phyloP scores from a whole-genome alignment of 2,113 vertebrate species.

The Carassius carassius region DNA sequence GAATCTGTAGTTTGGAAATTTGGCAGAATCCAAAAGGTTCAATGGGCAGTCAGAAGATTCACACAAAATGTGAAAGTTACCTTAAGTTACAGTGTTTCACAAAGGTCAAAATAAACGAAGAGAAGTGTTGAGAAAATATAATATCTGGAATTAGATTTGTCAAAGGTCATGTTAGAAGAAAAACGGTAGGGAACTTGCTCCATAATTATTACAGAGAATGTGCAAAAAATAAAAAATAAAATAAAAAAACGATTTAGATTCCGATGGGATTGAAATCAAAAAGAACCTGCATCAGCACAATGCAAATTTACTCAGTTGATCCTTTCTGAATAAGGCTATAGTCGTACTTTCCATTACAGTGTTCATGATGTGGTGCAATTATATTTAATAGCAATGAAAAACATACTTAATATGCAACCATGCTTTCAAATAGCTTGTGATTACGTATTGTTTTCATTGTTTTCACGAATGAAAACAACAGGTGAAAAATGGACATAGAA shows the following conservation, averaged over 20 bases:
- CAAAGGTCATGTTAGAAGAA: neutral
- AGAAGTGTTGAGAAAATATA: neutral
- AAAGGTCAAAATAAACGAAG: no score
- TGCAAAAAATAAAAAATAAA: neutral
- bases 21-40: no score
- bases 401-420: neutral
- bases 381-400: slow-evolving; percentile 12
- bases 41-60: no score
- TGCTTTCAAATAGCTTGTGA: neutral
- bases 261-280: neutral
- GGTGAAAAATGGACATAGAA: no score
- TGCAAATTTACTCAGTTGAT: neutral
- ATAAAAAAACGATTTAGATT: neutral
- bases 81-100: no score
- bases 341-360: neutral
- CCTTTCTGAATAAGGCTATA: neutral
- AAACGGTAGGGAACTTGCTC: neutral
- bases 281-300: neutral
- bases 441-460: neutral
- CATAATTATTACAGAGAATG: neutral
- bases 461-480: no score
- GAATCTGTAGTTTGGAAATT: no score
- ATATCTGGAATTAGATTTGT: neutral
- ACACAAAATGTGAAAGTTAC: no score
- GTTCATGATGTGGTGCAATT: neutral